phyloP scores from a whole-genome alignment of 2,797 vertebrate genomes.

The Alosa sapidissima region DNA sequence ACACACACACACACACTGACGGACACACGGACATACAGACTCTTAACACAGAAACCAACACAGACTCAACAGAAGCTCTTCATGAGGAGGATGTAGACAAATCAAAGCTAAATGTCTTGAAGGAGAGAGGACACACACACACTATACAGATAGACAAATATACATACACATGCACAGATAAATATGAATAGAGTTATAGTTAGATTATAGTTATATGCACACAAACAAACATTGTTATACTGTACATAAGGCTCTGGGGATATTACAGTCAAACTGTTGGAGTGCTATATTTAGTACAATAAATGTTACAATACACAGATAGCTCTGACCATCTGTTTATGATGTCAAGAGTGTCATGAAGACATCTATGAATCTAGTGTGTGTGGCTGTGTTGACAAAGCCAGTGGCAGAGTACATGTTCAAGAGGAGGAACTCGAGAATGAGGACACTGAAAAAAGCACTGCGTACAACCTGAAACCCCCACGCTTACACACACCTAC shows the following conservation, averaged over 20 bases:
- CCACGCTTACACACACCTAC: neutral
- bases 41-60: neutral
- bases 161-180: neutral
- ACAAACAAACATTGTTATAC: neutral
- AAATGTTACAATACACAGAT: neutral
- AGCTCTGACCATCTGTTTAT: neutral
- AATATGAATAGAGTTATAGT: neutral
- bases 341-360: neutral
- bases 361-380: neutral
- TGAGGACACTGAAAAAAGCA: neutral
- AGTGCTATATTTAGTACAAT: neutral
- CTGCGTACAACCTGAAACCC: neutral
- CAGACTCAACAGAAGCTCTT: neutral
- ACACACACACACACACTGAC: neutral
- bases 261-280: neutral
- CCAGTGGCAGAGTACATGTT: neutral
- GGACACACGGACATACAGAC: neutral
- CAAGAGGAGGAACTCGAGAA: neutral
- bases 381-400: neutral
- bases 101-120: neutral
- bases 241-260: neutral
- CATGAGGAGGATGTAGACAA: neutral
- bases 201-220: neutral
- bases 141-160: neutral
- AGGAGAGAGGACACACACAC: neutral